Evolutionary conservation across 2,888 invertebrate genomes (phyloP).

Genomic region (Nemoura dubitans): DNA sequence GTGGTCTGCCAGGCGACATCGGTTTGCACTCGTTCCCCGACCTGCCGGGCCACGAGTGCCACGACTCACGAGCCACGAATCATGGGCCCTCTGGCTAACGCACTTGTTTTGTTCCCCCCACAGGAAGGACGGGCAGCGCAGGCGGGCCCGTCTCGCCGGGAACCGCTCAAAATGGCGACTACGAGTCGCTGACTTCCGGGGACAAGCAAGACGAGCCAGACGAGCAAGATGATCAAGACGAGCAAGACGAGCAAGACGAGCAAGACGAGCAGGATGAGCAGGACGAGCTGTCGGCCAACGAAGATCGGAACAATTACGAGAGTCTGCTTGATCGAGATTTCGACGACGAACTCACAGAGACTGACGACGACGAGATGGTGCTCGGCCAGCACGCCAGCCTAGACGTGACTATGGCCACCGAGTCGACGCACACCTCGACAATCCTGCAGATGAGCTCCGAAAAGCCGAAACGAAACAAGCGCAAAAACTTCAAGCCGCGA

Average conservation of each 20-base stretch:
- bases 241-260: too few relatives aligned
- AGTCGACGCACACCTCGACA: constrained; percentile 16
- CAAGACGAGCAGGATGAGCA: too few relatives aligned
- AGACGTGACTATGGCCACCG: constrained; percentile 38
- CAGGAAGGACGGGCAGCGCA: constrained; percentile 41
- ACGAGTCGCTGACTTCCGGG: constrained; percentile 38
- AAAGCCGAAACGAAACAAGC: constrained; percentile 73
- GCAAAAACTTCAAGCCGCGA: constrained; percentile 82
- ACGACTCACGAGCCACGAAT: too few relatives aligned
- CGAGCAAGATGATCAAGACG: too few relatives aligned
- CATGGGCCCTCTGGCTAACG: background rate
- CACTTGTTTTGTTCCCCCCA: background rate
- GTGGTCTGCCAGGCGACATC: background rate
- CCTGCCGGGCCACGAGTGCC: too few relatives aligned
- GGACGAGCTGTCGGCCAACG: constrained; percentile 42
- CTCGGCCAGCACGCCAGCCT: constrained; percentile 39
- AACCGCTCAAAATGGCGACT: constrained; percentile 42
- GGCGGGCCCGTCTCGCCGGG: constrained; percentile 40
- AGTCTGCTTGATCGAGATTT: constrained; percentile 40
- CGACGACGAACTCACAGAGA: constrained; percentile 44
- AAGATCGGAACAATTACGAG: constrained; percentile 42
- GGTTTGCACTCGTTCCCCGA: background rate
- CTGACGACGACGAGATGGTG: constrained; percentile 39
- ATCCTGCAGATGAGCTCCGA: background rate
- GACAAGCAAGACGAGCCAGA: constrained; percentile 43